A percentile compares a stretch with the other conserved stretches of the same genome.
Evolutionary conservation across 2,888 invertebrate genomes (phyloP).

Genomic region (Drosophila hamatofila): DNA sequence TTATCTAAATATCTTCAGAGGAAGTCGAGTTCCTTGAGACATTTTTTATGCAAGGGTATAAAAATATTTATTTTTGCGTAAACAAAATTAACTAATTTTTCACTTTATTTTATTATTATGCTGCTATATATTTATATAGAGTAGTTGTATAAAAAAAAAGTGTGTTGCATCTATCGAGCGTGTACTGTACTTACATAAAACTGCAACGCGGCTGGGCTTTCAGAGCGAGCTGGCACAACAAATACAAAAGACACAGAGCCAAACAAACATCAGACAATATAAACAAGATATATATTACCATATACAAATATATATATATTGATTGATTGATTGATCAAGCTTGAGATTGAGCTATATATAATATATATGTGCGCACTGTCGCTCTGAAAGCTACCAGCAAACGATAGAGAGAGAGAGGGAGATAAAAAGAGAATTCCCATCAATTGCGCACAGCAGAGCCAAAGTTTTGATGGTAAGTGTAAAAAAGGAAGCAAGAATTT

Average conservation of each 20-base stretch:
- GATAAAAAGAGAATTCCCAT: conserved; percentile 15
- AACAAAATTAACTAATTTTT: background rate
- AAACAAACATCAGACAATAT: conserved; percentile 2
- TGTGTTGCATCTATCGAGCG: conserved; percentile 30
- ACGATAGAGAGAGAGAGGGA: background rate
- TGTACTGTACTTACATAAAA: conserved; percentile 31
- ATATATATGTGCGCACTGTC: conserved; percentile 46
- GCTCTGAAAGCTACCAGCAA: conserved; percentile 62
- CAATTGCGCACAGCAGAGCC: conserved; percentile 52
- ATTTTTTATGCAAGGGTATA: background rate
- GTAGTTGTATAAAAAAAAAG: conserved; percentile 11
- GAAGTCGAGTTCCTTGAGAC: background rate
- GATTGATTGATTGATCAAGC: conserved; percentile 2
- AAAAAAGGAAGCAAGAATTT: background rate
- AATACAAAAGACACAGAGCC: conserved; percentile 11
- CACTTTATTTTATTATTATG: background rate
- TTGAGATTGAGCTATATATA: conserved; percentile 8
- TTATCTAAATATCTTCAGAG: background rate
- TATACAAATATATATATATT: background rate
- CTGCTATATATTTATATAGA: background rate
- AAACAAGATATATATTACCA: conserved; percentile 1
- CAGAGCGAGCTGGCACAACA: conserved; percentile 63
- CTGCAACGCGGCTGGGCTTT: conserved; percentile 27
- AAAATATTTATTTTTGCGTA: background rate
- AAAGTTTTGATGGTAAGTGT: conserved; percentile 61